Evolutionary conservation across 2,113 vertebrate genomes (phyloP).

Genomic region (Lathamus discolor): DNA sequence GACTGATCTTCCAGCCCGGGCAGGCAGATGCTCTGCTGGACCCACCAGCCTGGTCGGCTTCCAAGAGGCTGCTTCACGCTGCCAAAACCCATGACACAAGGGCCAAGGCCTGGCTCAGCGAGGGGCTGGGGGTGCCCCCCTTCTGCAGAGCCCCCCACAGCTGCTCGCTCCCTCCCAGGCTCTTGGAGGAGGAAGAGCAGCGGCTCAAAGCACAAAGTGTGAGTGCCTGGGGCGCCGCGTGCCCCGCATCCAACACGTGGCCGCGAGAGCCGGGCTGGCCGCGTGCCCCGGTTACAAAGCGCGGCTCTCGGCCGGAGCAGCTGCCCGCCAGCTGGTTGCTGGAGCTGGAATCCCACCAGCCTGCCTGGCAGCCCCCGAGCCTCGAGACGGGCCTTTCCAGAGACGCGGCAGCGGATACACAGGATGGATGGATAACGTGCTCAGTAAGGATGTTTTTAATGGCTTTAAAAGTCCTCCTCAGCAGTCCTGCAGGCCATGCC

Average conservation of each 20-base stretch:
- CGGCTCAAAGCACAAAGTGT: not conserved
- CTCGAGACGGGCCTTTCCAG: not conserved
- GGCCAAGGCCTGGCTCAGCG: fast-evolving
- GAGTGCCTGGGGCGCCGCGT: not conserved
- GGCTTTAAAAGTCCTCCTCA: not conserved
- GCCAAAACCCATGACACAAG: not conserved
- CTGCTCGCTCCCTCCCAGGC: not conserved
- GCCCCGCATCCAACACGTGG: fast-evolving
- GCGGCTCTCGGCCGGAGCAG: fast-evolving
- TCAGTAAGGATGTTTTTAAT: not conserved
- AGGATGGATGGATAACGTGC: not conserved
- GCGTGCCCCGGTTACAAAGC: not conserved
- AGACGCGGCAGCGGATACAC: not conserved
- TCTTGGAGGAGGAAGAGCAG: not conserved
- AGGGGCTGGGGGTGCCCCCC: not conserved
- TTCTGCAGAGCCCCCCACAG: not conserved
- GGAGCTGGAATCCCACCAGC: not conserved
- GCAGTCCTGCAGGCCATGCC: not conserved
- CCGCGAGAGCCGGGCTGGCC: not conserved
- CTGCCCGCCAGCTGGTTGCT: not conserved
- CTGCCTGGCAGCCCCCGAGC: fast-evolving
- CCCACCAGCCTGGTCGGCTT: not conserved
- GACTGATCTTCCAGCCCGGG: not conserved
- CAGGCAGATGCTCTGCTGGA: not conserved
- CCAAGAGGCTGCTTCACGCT: not conserved